Conservation (phyloP, 2,888 invertebrate species). For the Drosophila ustulata region DNA sequence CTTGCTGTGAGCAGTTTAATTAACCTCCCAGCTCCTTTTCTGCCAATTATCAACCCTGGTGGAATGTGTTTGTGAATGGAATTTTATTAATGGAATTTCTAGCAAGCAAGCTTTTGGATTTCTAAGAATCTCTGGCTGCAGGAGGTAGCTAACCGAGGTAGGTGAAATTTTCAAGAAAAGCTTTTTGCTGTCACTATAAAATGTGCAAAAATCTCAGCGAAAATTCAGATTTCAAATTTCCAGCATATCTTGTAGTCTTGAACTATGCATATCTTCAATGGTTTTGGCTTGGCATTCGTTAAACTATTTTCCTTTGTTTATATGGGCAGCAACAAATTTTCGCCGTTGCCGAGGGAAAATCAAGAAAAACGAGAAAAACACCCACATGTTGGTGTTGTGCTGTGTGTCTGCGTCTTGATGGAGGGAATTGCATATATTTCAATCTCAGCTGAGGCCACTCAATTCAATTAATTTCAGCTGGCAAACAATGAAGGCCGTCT, state of each 20-base stretch:
- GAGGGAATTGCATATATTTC: slow-evolving; percentile 51
- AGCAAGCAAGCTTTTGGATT: background rate
- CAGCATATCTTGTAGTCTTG: background rate
- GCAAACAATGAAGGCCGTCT: slow-evolving; percentile 67
- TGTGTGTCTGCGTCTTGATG: slow-evolving; percentile 15
- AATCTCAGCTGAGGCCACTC: slow-evolving; percentile 72
- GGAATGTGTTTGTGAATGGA: background rate
- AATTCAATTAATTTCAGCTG: slow-evolving; percentile 76
- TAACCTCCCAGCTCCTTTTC: background rate
- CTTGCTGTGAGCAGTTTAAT: background rate
- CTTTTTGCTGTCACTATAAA: background rate
- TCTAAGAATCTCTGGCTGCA: background rate
- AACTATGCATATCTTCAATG: background rate
- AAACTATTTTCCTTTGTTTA: slow-evolving; percentile 12
- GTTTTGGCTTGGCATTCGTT: background rate
- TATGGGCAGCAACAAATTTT: slow-evolving; percentile 2
- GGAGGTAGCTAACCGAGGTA: no score
- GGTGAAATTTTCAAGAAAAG: no score
- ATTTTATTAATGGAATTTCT: background rate
- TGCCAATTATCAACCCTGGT: background rate
- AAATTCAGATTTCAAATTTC: background rate
- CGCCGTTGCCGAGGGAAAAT: slow-evolving; percentile 9
- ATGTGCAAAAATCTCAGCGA: background rate
- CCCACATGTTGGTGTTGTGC: background rate
- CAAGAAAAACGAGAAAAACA: background rate